Evolutionary conservation across 1,140 invertebrate genomes (phyloP), one percentile per base, ranked within the genome.

Genomic region (Brachionus asplanchnoidis): DNA sequence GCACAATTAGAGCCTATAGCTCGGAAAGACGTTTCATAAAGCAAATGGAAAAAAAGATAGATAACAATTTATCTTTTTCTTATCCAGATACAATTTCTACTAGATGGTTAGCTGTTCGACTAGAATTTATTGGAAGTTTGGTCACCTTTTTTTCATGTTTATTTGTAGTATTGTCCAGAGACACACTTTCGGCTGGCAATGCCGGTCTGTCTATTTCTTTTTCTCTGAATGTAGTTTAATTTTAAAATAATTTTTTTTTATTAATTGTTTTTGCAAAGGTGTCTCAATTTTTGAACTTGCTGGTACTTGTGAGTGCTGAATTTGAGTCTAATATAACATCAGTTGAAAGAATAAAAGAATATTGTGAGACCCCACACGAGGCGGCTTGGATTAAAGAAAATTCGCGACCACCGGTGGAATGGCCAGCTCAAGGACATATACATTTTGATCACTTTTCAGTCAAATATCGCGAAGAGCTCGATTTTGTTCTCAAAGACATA

Each of bases 271-370:
- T 56, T 23, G 20, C 17, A 14, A 28, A 80, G 77, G 32, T 82
- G 12, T 97, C 96, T 1, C 95, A 96, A 92, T 96, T 95, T 0
- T 90, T 98, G 9, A 98, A 98, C 89, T 97, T 95, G 96, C 90
- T 98, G 85, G 96, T 99, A 5, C 91, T 96, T 84, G 97, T 98
- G 95, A 95, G 95, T 0, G 95, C 95, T 4, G 96, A 98, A 87
- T 93, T 99, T 40, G 97, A 99, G 91, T 97, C 95, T 0, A 98
- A 98, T 88, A 97, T 98, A 86, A 97, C 99, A 0, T 95, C 96
- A 12, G 96, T 99, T 2, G 97, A 99, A 89, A 93, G 97, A 89
- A 95, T 99, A 85, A 96, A 96, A 88, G 97, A 99, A 88, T 99
- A 98, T 88, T 93, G 94, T 1, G 95, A 97, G 89, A 94, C 94